A percentile compares a stretch with the other conserved stretches of the same genome.
Conservation (phyloP, 2,113 vertebrate species). For the Pachypanchax playfairii region DNA sequence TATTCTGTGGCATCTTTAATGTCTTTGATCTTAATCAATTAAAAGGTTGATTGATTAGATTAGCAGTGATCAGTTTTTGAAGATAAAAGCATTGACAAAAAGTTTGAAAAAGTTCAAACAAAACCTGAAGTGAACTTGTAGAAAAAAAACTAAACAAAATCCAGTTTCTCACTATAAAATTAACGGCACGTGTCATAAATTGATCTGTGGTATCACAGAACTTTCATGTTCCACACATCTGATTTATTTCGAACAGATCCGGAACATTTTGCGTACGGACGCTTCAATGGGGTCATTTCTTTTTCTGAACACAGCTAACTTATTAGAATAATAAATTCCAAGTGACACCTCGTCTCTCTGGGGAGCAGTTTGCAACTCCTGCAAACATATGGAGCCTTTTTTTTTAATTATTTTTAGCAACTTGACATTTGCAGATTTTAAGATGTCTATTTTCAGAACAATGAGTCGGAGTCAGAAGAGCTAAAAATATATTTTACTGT, state of each 20-base stretch:
- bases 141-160: not conserved
- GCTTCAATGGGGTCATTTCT: constrained; percentile 9
- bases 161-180: constrained; percentile 8
- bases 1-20: too few species aligned
- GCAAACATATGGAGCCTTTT: constrained; percentile 19
- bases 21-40: too few species aligned
- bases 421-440: constrained; percentile 23
- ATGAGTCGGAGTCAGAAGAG: constrained; percentile 18
- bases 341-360: constrained; percentile 8
- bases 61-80: not conserved
- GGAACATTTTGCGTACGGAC: constrained; percentile 65
- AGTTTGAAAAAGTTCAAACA: not conserved
- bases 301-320: not conserved
- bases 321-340: constrained; percentile 42
- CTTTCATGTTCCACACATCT: constrained; percentile 52
- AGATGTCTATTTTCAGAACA: constrained; percentile 38
- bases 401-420: too few species aligned
- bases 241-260: constrained; percentile 55
- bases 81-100: not conserved
- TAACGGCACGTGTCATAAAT: constrained; percentile 35
- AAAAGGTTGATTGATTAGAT: too few species aligned
- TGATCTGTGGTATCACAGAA: constrained; percentile 32
- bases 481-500: constrained; percentile 42
- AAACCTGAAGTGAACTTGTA: not conserved
- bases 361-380: not conserved